Evolutionary conservation across 2,888 invertebrate genomes (phyloP).

Genomic region (Nasonovia ribisnigri): DNA sequence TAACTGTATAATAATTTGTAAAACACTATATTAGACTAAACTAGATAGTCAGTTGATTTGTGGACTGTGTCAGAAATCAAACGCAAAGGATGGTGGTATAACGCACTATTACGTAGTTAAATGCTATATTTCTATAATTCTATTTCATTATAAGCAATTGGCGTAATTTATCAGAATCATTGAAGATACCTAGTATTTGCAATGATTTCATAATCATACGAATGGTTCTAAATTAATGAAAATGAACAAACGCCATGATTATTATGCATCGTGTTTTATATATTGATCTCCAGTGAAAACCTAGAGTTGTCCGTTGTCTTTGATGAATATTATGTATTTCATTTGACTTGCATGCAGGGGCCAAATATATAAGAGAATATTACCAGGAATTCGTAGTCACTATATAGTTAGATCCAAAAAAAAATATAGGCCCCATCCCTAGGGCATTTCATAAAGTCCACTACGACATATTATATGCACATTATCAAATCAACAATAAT

Average conservation of each 20-base stretch:
- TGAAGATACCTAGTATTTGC: neutral
- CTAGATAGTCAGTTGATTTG: neutral
- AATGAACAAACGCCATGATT: neutral
- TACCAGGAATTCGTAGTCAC: neutral
- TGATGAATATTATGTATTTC: neutral
- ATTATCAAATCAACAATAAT: slow-evolving; percentile 17
- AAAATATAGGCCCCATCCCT: neutral
- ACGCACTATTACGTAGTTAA: neutral
- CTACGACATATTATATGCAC: neutral
- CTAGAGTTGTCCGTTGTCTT: too few relatives aligned
- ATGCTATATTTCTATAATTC: neutral
- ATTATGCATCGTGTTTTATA: neutral
- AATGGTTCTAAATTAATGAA: neutral
- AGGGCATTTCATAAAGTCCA: neutral
- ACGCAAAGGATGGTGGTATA: neutral
- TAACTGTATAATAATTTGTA: too few relatives aligned
- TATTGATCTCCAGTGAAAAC: too few relatives aligned
- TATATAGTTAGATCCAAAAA: neutral
- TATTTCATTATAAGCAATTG: neutral
- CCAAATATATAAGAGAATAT: neutral
- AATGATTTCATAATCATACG: neutral
- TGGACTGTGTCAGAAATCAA: too few relatives aligned
- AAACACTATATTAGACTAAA: neutral
- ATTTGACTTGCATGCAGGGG: neutral
- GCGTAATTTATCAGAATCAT: neutral